Conservation (phyloP, 2,113 vertebrate species). For the Boulengeromyrus knoepffleri region DNA sequence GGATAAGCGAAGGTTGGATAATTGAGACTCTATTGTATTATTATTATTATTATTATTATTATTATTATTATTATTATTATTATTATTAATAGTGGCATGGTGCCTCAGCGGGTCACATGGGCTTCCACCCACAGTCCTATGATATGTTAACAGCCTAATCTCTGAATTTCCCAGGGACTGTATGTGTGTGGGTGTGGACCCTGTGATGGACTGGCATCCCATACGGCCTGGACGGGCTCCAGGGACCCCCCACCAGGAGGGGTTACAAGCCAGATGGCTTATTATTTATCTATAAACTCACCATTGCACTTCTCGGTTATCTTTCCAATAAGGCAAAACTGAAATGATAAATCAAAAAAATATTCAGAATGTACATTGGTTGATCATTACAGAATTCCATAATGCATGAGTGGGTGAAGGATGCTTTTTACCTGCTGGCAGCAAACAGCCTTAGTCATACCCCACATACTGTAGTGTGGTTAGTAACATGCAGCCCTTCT, state of each 20-base stretch:
- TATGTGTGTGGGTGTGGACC: neutral
- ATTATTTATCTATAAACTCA: neutral
- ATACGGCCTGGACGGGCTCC: neutral
- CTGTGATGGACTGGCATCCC: neutral
- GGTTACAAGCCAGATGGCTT: neutral
- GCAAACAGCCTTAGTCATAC: neutral
- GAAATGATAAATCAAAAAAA: neutral
- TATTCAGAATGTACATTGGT: neutral
- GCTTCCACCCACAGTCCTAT: neutral
- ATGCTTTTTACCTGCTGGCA: neutral
- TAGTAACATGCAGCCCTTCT: neutral
- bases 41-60: neutral
- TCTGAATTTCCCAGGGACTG: neutral
- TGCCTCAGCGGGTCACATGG: too few species aligned
- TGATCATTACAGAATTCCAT: neutral
- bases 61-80: neutral
- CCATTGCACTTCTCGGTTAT: neutral
- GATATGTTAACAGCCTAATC: neutral
- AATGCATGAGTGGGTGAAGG: neutral
- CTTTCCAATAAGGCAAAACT: neutral
- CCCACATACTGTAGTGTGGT: neutral
- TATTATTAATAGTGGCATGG: neutral
- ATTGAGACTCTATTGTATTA: neutral
- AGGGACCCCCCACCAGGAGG: neutral
- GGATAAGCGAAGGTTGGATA: too few species aligned